Percentiles rank a stretch among this genome's conserved stretches.
Conservation (phyloP, 2,113 vertebrate species). For the Rattus norvegicus region GRCr8 NC_086029.1:53018001-53018500, state of each 20-base stretch:
- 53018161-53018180: conserved; percentile 3
- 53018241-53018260: conserved; percentile 43
- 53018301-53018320: conserved; percentile 21
- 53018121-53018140: conserved; percentile 43
- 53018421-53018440: conserved; percentile 21
- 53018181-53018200: conserved; percentile 3
- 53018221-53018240: not conserved
- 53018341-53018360: conserved; percentile 5
- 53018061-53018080: conserved; percentile 16
- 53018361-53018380: conserved; percentile 15
- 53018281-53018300: not conserved
- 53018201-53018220: conserved; percentile 55
- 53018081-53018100: not conserved
- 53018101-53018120: conserved; percentile 5
- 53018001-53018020: not conserved
- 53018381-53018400: not conserved
- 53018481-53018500: conserved; percentile 29
- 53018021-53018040: not conserved
- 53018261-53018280: conserved; percentile 5
- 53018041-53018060: not conserved
- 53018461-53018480: not conserved
- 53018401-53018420: conserved; percentile 43
- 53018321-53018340: not conserved
- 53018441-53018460: conserved; percentile 29
- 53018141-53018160: conserved; percentile 45